A percentile compares a stretch with the other conserved stretches of the same genome.
Conservation (phyloP, 2,888 invertebrate species). For the Tetanocera ferruginea region DNA sequence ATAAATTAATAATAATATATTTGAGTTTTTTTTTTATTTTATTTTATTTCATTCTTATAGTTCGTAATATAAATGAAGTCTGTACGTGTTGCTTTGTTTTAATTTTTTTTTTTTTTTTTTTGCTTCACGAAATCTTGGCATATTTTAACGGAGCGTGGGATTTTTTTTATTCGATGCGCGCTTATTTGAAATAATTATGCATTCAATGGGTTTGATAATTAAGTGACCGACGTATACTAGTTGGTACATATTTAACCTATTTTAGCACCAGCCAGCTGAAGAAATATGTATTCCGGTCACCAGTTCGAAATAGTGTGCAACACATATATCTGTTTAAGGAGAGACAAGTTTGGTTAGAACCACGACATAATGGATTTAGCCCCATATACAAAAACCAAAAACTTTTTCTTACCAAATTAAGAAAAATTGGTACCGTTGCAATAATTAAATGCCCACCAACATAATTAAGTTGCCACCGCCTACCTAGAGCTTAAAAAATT, state of each 20-base stretch:
- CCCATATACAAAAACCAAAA: no score
- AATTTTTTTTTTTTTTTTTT: background rate
- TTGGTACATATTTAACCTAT: background rate
- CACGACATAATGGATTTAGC: no score
- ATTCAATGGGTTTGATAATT: background rate
- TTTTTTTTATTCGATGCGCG: background rate
- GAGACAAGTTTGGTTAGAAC: no score
- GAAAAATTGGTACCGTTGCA: no score
- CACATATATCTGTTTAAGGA: no score
- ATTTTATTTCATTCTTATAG: background rate
- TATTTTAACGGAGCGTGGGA: background rate
- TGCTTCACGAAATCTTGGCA: background rate
- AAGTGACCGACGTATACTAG: no score
- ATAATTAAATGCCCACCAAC: no score
- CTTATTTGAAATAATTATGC: background rate
- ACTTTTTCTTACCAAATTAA: no score
- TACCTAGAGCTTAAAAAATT: no score
- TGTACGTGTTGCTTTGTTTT: background rate
- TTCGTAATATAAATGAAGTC: background rate
- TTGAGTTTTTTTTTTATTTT: background rate
- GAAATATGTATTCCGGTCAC: background rate
- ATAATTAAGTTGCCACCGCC: no score
- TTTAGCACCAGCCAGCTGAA: background rate
- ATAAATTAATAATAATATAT: no score
- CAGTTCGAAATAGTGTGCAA: no score